Percentiles rank a stretch among this genome's conserved stretches.
Conservation (phyloP, 2,888 invertebrate species). For the Chymomyza caudatula region DNA sequence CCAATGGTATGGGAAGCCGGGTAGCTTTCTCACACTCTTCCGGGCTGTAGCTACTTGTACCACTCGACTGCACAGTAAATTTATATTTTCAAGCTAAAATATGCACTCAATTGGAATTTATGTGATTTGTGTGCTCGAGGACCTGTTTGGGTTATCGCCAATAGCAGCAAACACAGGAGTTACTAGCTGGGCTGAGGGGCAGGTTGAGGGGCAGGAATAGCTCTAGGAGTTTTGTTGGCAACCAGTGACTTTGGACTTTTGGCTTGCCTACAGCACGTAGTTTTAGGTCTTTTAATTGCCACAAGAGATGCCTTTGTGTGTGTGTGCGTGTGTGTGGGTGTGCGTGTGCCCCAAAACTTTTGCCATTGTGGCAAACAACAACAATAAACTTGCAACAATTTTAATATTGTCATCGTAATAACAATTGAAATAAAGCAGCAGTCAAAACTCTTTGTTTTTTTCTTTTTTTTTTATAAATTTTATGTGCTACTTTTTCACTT, state of each 20-base stretch:
- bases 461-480: slow-evolving; percentile 42
- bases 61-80: slow-evolving; percentile 56
- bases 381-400: slow-evolving; percentile 14
- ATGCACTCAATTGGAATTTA: slow-evolving; percentile 73
- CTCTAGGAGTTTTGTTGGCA: not conserved
- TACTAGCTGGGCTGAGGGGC: slow-evolving; percentile 23
- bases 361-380: not conserved
- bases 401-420: slow-evolving; percentile 62
- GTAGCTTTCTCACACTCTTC: not conserved
- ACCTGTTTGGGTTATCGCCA: slow-evolving; percentile 68
- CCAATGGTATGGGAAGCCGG: not conserved
- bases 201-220: not conserved
- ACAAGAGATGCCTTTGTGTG: slow-evolving; percentile 1
- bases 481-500: slow-evolving; percentile 55
- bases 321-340: slow-evolving; percentile 1
- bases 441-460: slow-evolving; percentile 1
- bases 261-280: slow-evolving; percentile 30
- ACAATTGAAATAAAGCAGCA: slow-evolving; percentile 63
- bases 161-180: slow-evolving; percentile 49
- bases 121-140: slow-evolving; percentile 70
- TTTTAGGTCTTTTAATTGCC: slow-evolving; percentile 64
- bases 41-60: slow-evolving; percentile 7
- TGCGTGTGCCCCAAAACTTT: slow-evolving; percentile 6
- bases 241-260: slow-evolving; percentile 63
- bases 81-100: slow-evolving; percentile 57